Evolutionary conservation across 2,113 vertebrate genomes (phyloP).

Genomic region (Bettongia penicillata): DNA sequence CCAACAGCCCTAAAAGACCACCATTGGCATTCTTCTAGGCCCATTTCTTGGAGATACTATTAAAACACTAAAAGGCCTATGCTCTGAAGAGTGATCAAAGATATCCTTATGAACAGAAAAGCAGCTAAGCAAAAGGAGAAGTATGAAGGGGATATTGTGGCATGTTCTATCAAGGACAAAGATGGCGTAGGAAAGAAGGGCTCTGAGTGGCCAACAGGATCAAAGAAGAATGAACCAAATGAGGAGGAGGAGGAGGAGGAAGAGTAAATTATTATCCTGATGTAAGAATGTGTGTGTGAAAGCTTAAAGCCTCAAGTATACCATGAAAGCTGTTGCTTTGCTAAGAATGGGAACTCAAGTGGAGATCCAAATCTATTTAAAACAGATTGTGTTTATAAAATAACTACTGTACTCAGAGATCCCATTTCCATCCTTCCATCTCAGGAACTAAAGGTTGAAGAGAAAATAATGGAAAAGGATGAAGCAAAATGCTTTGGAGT

Average conservation of each 20-base stretch:
- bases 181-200: background rate
- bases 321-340: background rate
- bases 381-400: background rate
- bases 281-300: too few relatives aligned
- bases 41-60: background rate
- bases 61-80: background rate
- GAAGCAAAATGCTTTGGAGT: background rate
- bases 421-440: background rate
- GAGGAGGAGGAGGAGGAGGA: background rate
- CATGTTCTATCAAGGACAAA: background rate
- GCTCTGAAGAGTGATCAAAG: background rate
- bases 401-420: background rate
- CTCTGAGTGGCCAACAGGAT: too few relatives aligned
- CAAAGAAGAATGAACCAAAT: background rate
- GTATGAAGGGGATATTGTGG: background rate
- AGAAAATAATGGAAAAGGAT: background rate
- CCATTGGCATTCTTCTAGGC: background rate
- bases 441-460: background rate
- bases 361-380: background rate
- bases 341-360: background rate
- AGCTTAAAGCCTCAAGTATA: background rate
- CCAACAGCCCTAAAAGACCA: background rate
- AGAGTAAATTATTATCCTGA: too few relatives aligned
- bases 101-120: background rate
- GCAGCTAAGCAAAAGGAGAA: background rate